Conservation (phyloP, 2,113 vertebrate genomes). For the Gobius niger region DNA sequence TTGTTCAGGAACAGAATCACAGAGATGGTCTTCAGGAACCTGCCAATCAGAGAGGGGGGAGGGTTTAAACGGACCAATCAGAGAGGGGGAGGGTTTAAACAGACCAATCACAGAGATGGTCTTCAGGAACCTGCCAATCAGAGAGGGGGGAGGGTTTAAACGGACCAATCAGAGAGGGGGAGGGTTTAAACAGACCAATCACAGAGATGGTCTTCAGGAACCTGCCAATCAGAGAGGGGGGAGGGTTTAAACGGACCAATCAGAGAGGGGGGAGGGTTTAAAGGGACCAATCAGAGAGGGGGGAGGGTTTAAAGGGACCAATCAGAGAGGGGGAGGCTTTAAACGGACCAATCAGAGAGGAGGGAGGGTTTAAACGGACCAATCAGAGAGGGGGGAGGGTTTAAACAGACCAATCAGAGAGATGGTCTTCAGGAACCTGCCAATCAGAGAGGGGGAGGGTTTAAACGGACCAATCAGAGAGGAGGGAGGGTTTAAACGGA, state of each 20-base stretch:
- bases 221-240: not conserved
- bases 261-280: not conserved
- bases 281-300: not conserved
- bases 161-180: not conserved
- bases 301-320: not conserved
- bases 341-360: too few species aligned
- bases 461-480: not conserved
- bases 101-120: not conserved
- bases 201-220: not conserved
- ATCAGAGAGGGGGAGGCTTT: too few species aligned
- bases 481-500: not conserved
- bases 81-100: not conserved
- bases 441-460: too few species aligned
- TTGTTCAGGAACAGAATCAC: conserved; percentile 91
- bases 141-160: not conserved
- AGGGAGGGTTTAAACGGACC: not conserved
- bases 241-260: not conserved
- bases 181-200: too few species aligned
- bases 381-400: not conserved
- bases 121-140: not conserved
- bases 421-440: too few species aligned
- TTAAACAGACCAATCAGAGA: not conserved
- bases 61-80: not conserved
- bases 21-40: conserved; percentile 4
- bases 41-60: conserved; percentile 29